Conservation (phyloP, 2,797 vertebrate species). For the Chrosomus eos region DNA sequence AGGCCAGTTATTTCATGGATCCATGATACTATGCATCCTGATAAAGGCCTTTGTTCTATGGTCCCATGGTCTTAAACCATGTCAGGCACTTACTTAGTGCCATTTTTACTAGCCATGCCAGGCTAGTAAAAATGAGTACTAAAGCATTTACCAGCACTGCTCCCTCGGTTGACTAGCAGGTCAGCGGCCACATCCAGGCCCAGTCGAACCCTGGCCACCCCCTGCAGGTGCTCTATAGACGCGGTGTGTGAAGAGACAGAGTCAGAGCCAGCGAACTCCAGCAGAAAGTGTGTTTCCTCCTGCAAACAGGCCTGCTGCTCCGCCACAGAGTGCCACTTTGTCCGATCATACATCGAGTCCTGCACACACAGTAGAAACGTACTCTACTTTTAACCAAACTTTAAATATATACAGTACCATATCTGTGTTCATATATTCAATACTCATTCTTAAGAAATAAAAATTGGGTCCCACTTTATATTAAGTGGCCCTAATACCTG, state of each 20-base stretch:
- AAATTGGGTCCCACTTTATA: no score
- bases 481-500: no score
- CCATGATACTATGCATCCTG: no score
- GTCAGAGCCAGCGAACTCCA: constrained; percentile 50
- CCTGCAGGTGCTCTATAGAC: constrained; percentile 84
- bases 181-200: constrained; percentile 81
- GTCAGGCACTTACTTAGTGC: no score
- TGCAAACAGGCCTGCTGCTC: constrained; percentile 61
- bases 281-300: constrained; percentile 79
- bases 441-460: background rate
- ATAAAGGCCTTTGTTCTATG: no score
- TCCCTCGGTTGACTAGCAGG: constrained; percentile 70
- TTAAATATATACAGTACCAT: background rate
- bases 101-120: no score
- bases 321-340: constrained; percentile 68
- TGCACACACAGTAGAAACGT: constrained; percentile 55
- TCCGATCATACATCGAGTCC: constrained; percentile 90
- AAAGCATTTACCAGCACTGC: constrained; percentile 61
- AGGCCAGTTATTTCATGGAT: no score
- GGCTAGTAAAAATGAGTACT: background rate
- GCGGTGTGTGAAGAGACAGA: constrained; percentile 40
- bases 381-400: background rate
- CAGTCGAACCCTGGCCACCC: constrained; percentile 83
- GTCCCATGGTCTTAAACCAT: no score
- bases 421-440: background rate